A percentile compares a stretch with the other conserved stretches of the same genome.
Conservation (phyloP, 2,113 vertebrate genomes). For the Brachirus orientalis region DNA sequence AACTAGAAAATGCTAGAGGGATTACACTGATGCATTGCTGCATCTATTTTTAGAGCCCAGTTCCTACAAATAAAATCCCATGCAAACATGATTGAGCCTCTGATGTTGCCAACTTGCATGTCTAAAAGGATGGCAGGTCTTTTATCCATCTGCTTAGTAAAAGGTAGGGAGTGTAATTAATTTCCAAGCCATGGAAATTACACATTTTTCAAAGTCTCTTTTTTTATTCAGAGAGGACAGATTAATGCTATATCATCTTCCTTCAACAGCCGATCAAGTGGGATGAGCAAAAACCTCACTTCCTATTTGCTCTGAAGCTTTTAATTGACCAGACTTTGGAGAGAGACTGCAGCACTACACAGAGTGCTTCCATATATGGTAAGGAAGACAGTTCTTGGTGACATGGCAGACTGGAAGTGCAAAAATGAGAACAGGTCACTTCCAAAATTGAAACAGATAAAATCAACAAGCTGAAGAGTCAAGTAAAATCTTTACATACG, state of each 20-base stretch:
- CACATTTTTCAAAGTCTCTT: slow-evolving; percentile 60
- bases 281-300: slow-evolving; percentile 55
- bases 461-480: background rate
- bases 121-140: slow-evolving; percentile 46
- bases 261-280: slow-evolving; percentile 50
- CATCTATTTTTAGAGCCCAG: slow-evolving; percentile 66
- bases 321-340: slow-evolving; percentile 58
- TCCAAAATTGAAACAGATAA: background rate
- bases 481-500: background rate
- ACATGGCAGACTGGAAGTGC: slow-evolving; percentile 1
- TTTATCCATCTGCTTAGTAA: slow-evolving; percentile 59
- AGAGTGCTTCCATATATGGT: slow-evolving; percentile 74
- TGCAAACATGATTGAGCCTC: slow-evolving; percentile 54
- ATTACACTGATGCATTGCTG: slow-evolving; percentile 69
- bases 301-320: slow-evolving; percentile 64
- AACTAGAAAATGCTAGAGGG: slow-evolving; percentile 43
- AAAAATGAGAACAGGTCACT: slow-evolving; percentile 18
- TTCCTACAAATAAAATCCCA: slow-evolving; percentile 60
- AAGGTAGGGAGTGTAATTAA: slow-evolving; percentile 11
- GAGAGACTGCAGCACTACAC: slow-evolving; percentile 14
- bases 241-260: slow-evolving; percentile 60
- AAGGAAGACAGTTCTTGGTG: slow-evolving; percentile 36
- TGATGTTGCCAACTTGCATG: slow-evolving; percentile 47
- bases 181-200: slow-evolving; percentile 32
- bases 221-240: slow-evolving; percentile 38